These are phyloP conservation scores for Diarsia dahlii DNA, from an alignment of 2,888 invertebrate species.

Conservation along the genomic window DNA sequence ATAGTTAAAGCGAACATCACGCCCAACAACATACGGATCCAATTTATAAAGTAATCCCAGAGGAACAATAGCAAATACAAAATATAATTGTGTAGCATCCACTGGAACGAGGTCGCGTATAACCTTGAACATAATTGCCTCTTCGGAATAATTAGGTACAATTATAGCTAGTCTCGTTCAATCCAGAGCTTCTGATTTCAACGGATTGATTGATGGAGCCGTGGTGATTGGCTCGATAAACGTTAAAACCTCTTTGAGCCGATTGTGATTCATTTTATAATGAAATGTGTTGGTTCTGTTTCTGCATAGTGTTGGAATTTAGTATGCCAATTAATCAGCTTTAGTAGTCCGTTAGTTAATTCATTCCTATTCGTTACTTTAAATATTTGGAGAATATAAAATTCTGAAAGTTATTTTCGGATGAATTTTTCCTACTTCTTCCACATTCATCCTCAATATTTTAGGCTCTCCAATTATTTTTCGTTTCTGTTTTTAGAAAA, in stretches of 20 bases:
- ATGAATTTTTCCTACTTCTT: not conserved
- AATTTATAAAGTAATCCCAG: slow-evolving; percentile 59
- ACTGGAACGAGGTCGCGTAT: slow-evolving; percentile 52
- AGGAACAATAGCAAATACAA: slow-evolving; percentile 62
- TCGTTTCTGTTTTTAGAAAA: not conserved
- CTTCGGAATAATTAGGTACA: slow-evolving; percentile 62
- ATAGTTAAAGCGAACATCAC: slow-evolving; percentile 48
- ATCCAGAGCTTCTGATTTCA: slow-evolving; percentile 41
- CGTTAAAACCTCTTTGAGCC: slow-evolving; percentile 36
- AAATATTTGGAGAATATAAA: slow-evolving; percentile 5
- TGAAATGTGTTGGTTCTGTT: slow-evolving; percentile 15
- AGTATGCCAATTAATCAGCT: slow-evolving; percentile 1
- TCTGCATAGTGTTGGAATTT: not conserved
- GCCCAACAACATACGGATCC: slow-evolving; percentile 45
- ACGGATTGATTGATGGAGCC: slow-evolving; percentile 49
- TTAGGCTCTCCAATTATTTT: slow-evolving; percentile 18
- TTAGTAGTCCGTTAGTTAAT: not conserved
- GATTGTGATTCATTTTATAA: slow-evolving; percentile 34
- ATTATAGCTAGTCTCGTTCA: slow-evolving; percentile 35
- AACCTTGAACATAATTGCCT: slow-evolving; percentile 64
- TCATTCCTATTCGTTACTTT: slow-evolving; percentile 7
- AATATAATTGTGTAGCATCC: slow-evolving; percentile 60
- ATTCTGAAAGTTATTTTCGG: slow-evolving; percentile 1
- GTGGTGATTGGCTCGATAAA: slow-evolving; percentile 37
- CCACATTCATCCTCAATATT: slow-evolving; percentile 9